Conservation (phyloP, 1,140 invertebrate genomes). For the Zaprionus camerounensis region DNA sequence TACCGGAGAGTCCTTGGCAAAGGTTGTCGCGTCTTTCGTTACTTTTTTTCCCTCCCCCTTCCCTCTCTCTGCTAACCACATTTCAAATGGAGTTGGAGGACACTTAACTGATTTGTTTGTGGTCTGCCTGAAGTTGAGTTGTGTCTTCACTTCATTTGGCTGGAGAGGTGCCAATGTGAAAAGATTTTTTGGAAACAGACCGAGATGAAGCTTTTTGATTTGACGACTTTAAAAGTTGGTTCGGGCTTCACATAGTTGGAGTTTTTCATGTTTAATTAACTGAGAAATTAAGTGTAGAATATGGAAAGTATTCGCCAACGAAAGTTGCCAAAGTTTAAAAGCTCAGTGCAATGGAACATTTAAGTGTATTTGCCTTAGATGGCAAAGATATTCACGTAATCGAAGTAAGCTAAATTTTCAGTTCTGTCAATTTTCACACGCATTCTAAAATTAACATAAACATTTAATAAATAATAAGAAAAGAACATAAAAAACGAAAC, state of each 20-base stretch:
- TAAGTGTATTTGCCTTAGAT: background rate
- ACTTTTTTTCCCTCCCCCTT: background rate
- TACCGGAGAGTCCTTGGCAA: slow-evolving; percentile 23
- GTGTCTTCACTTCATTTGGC: slow-evolving; percentile 41
- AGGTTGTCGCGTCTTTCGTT: slow-evolving; percentile 52
- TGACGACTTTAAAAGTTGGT: slow-evolving; percentile 25
- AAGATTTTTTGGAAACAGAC: slow-evolving; percentile 22
- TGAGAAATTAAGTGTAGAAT: background rate
- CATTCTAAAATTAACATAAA: slow-evolving; percentile 10
- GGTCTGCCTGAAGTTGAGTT: slow-evolving; percentile 44
- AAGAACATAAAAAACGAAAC: slow-evolving; percentile 25
- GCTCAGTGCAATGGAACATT: background rate
- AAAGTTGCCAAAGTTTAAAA: background rate
- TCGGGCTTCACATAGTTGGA: background rate
- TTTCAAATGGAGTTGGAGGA: slow-evolving; percentile 16
- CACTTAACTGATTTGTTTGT: slow-evolving; percentile 79
- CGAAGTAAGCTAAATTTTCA: slow-evolving; percentile 20
- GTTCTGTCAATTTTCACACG: slow-evolving; percentile 19
- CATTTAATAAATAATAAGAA: slow-evolving; percentile 19
- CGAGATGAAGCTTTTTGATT: slow-evolving; percentile 32
- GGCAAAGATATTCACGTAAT: background rate
- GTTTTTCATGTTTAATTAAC: slow-evolving; percentile 47
- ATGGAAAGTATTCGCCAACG: background rate
- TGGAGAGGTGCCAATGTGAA: slow-evolving; percentile 64
- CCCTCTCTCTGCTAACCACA: background rate